These are phyloP conservation scores for Ypsolopha scabrella DNA, from an alignment of 2,888 invertebrate species.

Conservation along the genomic window DNA sequence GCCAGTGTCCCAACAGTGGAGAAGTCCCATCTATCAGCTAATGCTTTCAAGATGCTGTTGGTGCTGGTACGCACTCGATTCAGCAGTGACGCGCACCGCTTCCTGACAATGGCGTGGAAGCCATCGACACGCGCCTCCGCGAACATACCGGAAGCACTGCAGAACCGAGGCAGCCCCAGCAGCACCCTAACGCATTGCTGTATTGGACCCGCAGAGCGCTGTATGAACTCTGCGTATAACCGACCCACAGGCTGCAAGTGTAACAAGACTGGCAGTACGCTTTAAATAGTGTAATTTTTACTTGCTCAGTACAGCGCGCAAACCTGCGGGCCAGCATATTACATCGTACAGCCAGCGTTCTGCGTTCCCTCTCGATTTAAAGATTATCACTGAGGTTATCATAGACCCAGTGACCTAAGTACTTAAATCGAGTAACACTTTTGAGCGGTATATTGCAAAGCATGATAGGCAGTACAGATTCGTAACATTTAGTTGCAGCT, in stretches of 20 bases:
- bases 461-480: neutral
- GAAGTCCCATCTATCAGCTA: too few relatives aligned
- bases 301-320: neutral
- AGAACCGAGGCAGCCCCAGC: too few relatives aligned
- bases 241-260: neutral
- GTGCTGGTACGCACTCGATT: too few relatives aligned
- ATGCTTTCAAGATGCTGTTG: too few relatives aligned
- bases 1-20: too few relatives aligned
- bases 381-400: slow-evolving; percentile 1
- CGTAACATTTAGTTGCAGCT: neutral
- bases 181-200: too few relatives aligned
- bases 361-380: slow-evolving; percentile 5
- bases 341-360: slow-evolving; percentile 3
- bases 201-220: too few relatives aligned
- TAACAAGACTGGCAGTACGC: slow-evolving; percentile 5
- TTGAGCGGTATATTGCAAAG: neutral
- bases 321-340: slow-evolving; percentile 6
- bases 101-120: too few relatives aligned
- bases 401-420: slow-evolving; percentile 2
- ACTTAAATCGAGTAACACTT: slow-evolving; percentile 1
- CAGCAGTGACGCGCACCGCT: too few relatives aligned
- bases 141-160: too few relatives aligned
- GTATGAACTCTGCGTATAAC: too few relatives aligned
- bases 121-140: too few relatives aligned
- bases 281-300: slow-evolving; percentile 1